Base-by-base conservation (phyloP, 30 jellyfish, hydroid and myxozoan species). In the Cassiopea xamachana region DNA sequence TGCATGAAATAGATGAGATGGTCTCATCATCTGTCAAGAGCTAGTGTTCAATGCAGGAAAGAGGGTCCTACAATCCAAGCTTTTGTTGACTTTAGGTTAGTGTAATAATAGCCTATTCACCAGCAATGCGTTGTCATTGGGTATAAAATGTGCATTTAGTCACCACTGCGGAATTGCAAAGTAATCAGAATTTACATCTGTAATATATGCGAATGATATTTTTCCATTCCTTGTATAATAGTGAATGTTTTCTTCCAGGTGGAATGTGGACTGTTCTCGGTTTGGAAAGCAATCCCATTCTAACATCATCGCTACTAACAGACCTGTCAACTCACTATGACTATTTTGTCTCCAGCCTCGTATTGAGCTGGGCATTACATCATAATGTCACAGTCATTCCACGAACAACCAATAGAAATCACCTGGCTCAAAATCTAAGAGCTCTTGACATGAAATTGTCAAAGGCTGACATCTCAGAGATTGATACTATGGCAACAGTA, bases 361-460 rank as follows among this genome's bases (percentile, higher is more conserved):
- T 92, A 10, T 82, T 96, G 48, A 73, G 99, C 16, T 96, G 98
- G 98, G 99, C 99, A 73, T 87, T 96, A 15, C 99, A 96, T 77
- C 89, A 80, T 7, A 92, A 96, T 67, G 98, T 96, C 58, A 96
- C 99, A 16, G 97, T 92, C 77, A 96, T 96, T 15, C 98, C 98
- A 45, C 87, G 99, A 47, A 86, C 99, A 7, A 16, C 96, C 67
- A 91, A 85, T 55, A 85, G 27, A n/a, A 95, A 95, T 72, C 99
- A 95, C 81, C 82, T 95, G 6, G 97, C 98, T 43, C 99, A 95
- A 59, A 95, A 95, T 60, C 79, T 84, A 67, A 96, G 99, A 10
- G 82, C 99, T 10, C 84, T 95, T 93, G 99, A 95, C 69, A 87
- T 89, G 72, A 89, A 85, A 18, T 71, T 95, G 48, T 96, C 91